These are phyloP conservation scores for Gisinianus flammeolus DNA, from an alignment of 2,888 invertebrate genomes.

Conservation along the genomic window DNA sequence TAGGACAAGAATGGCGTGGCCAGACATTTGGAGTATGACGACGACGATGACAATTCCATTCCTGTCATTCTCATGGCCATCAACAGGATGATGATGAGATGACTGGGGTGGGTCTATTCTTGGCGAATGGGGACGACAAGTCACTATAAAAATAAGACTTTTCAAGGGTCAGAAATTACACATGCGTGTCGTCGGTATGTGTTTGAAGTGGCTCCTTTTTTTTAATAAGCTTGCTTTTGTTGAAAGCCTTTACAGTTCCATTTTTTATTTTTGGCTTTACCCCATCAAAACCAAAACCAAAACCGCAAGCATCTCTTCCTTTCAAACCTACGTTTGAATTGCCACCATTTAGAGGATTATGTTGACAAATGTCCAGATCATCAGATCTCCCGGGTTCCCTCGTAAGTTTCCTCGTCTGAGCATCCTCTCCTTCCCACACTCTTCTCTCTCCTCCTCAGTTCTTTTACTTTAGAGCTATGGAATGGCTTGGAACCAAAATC, in stretches of 20 bases:
- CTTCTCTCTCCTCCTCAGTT: not conserved
- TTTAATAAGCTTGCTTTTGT: slow-evolving; percentile 13
- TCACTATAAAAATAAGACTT: too few species aligned
- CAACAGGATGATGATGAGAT: slow-evolving; percentile 11
- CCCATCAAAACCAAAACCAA: too few species aligned
- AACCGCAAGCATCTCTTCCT: slow-evolving; percentile 2
- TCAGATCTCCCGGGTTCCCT: slow-evolving; percentile 30
- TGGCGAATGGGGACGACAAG: not conserved
- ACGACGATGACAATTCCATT: not conserved
- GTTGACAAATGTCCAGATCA: slow-evolving; percentile 46
- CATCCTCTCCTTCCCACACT: not conserved
- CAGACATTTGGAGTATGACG: too few species aligned
- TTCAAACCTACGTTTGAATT: slow-evolving; percentile 28
- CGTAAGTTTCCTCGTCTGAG: slow-evolving; percentile 10
- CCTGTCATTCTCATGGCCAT: not conserved
- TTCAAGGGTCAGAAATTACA: too few species aligned
- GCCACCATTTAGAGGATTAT: slow-evolving; percentile 45
- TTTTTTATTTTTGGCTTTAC: not conserved
- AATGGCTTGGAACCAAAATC: too few species aligned
- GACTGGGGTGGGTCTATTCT: not conserved
- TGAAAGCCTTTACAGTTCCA: not conserved
- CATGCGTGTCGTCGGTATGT: too few species aligned
- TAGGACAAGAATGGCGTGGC: too few species aligned
- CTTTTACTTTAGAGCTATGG: too few species aligned
- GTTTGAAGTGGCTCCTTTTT: too few species aligned